A percentile compares a stretch with the other conserved stretches of the same genome.
phyloP scores from a whole-genome alignment of 2,888 invertebrate genomes.

The Monochamus alternatus region DNA sequence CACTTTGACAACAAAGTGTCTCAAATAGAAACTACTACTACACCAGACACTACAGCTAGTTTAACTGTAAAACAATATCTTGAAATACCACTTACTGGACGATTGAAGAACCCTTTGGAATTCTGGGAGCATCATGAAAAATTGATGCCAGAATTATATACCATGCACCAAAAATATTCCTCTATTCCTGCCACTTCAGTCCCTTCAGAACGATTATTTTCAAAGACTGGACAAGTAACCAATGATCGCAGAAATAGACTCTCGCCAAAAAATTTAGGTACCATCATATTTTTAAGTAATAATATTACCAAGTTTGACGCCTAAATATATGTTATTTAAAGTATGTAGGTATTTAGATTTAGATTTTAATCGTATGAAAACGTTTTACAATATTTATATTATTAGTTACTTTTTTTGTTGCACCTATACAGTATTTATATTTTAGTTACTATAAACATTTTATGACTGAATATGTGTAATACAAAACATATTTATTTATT shows the following conservation, averaged over 20 bases:
- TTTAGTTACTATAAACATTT: no score
- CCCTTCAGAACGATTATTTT: slow-evolving; percentile 6
- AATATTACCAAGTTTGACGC: neutral
- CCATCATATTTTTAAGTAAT: slow-evolving; percentile 6
- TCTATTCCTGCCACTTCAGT: neutral
- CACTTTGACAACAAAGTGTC: slow-evolving; percentile 1
- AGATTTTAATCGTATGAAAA: no score
- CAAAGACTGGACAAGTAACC: slow-evolving; percentile 3
- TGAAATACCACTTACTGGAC: neutral
- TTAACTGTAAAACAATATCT: neutral
- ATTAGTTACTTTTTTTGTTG: no score
- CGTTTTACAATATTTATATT: no score
- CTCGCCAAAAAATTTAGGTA: slow-evolving; percentile 1
- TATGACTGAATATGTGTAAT: no score
- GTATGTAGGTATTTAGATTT: no score
- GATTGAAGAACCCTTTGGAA: neutral
- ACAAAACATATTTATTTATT: no score
- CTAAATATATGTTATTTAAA: no score
- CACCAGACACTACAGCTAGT: neutral
- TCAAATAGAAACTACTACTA: neutral
- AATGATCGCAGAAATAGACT: slow-evolving; percentile 5
- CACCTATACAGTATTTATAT: no score
- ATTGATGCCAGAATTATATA: slow-evolving; percentile 6
- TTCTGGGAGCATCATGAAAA: neutral
- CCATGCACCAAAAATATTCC: neutral